Base-by-base conservation (phyloP, 2,113 vertebrate species). In the Phoenicopterus ruber region DNA sequence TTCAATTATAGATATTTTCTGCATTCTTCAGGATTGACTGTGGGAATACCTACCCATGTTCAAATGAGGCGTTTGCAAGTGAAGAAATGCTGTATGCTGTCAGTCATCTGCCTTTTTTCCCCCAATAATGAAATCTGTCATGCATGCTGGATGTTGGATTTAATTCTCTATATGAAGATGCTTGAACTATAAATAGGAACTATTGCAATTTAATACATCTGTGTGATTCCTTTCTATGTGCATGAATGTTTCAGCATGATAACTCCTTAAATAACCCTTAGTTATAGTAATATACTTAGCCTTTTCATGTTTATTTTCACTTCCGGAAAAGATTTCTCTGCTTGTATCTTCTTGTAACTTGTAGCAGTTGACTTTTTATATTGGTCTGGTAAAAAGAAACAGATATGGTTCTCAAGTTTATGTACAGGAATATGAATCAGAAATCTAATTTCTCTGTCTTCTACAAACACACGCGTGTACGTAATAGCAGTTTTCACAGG, bases 341-440 rank as follows among this genome's bases (percentile, higher is more conserved):
- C 96, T 98, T 98, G 96, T 98, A 90, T 93, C 54, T 34, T 82
- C 82, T 82, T 97, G 65, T 97, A 96, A 96, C 97, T 98, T 70
- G 88, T 77, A 96, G 97, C 97, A 97, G 97, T 98, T 98, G 98
- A 98, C 89, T 98, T 98, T 97, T 98, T 98, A 47, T 97, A 97
- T 97, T 94, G 96, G 26, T 72, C 58, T 95, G 19, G 44, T 88
- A 61, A 59, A 93, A 97, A 95, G 89, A 67, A 94, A 40, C 32
- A 58, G 44, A 34, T 72, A 42, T 0, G 2, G 7, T 88, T 95
- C 29, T 83, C 66, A 61, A 9, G 25, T 74, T 91, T 8, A 19
- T 61, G 1, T 52, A 38, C 40, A 25, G 38, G 26, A 86, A 38
- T 78, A 36, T 49, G 36, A 72, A 65, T 76, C 40, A 79, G 47